These are phyloP conservation scores for Aythya baeri DNA, from an alignment of 2,113 vertebrate species.

Conservation along the genomic window DNA sequence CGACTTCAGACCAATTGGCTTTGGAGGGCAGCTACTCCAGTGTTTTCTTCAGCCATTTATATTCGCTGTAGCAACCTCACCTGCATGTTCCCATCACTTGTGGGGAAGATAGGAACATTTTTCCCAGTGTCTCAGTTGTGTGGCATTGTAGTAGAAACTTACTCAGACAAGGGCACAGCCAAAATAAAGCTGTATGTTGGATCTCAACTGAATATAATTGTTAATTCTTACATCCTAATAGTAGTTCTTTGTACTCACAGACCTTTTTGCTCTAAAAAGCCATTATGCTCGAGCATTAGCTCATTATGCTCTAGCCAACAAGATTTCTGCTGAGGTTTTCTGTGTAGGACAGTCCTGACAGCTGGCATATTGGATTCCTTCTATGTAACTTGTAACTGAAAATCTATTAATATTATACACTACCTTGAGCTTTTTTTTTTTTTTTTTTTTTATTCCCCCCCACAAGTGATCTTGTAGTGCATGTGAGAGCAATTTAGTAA, in stretches of 20 bases:
- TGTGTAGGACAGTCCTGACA: neutral
- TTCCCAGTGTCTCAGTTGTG: neutral
- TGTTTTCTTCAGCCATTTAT: neutral
- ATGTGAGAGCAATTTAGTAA: neutral
- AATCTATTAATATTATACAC: neutral
- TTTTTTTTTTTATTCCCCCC: neutral
- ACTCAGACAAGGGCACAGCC: neutral
- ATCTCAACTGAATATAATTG: conserved; percentile 1
- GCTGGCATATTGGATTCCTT: conserved; percentile 10
- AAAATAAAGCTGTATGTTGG: neutral
- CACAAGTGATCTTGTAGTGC: neutral
- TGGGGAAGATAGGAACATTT: neutral
- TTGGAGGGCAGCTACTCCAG: neutral
- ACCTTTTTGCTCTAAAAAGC: conserved; percentile 5
- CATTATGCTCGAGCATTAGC: neutral
- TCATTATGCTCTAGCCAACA: neutral
- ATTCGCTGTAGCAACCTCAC: neutral
- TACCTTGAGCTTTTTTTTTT: neutral
- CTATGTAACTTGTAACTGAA: neutral
- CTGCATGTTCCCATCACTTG: conserved; percentile 23
- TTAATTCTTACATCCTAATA: conserved; percentile 1
- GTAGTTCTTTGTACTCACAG: conserved; percentile 1
- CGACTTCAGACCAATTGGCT: neutral
- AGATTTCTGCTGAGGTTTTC: neutral
- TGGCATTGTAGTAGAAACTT: neutral